A percentile compares a stretch with the other conserved stretches of the same genome.
Evolutionary conservation across 2,797 vertebrate species (phyloP).

Genomic region (Anguilla obscura): DNA sequence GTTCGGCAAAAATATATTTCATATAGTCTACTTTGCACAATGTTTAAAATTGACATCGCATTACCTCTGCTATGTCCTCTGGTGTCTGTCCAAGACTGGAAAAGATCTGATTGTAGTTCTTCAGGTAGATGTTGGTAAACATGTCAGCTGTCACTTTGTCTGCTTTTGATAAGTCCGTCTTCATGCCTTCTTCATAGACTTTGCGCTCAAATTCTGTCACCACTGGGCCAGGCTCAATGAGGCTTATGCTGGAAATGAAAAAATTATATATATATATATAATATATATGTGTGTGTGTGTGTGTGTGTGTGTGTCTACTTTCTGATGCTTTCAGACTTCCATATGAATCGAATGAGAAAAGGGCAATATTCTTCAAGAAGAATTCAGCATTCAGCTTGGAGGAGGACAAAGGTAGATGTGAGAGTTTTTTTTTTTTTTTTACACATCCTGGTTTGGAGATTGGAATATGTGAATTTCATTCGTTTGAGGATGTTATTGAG

Average conservation of each 20-base stretch:
- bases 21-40: not conserved
- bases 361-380: too few relatives aligned
- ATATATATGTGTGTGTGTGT: too few relatives aligned
- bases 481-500: not conserved
- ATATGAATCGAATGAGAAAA: too few relatives aligned
- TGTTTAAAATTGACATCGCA: not conserved
- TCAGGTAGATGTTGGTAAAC: slow-evolving; percentile 83
- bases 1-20: not conserved
- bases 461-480: not conserved
- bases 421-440: not conserved
- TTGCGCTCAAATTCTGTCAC: slow-evolving; percentile 85
- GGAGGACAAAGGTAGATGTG: too few relatives aligned
- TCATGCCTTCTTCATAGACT: slow-evolving; percentile 79
- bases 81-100: slow-evolving; percentile 79
- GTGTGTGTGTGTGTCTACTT: too few relatives aligned
- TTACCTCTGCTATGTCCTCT: slow-evolving; percentile 83
- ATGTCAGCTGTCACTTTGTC: slow-evolving; percentile 82
- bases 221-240: slow-evolving; percentile 86
- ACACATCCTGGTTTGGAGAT: not conserved
- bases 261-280: not conserved
- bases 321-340: too few relatives aligned
- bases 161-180: slow-evolving; percentile 80
- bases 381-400: too few relatives aligned
- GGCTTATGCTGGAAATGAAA: slow-evolving; percentile 69
- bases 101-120: slow-evolving; percentile 83